Evolutionary conservation across 2,797 vertebrate species (phyloP).

Genomic region (Peromyscus aztecus): DNA sequence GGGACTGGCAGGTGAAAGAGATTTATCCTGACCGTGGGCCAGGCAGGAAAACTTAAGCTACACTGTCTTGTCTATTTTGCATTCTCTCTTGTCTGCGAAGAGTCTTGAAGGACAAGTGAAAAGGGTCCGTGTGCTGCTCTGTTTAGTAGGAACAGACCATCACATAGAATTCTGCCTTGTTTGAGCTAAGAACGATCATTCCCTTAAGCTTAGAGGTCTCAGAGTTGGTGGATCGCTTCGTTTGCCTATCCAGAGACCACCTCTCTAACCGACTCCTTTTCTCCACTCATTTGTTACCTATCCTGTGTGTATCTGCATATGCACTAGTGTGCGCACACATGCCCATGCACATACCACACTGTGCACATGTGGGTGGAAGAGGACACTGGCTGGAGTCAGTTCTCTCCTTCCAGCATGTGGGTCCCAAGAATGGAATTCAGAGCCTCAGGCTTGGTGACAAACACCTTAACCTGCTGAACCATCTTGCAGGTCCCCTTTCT

Average conservation of each 20-base stretch:
- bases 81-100: background rate
- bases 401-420: background rate
- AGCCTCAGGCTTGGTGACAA: background rate
- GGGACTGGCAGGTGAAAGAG: too few relatives aligned
- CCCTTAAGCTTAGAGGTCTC: background rate
- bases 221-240: background rate
- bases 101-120: background rate
- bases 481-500: background rate
- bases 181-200: background rate
- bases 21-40: too few relatives aligned
- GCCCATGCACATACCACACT: background rate
- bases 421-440: background rate
- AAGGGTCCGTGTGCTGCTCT: background rate
- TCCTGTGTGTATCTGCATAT: background rate
- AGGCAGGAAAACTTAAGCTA: too few relatives aligned
- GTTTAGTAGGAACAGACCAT: background rate
- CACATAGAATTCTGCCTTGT: background rate
- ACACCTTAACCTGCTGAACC: background rate
- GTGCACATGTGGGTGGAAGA: background rate
- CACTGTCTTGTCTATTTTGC: background rate
- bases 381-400: background rate
- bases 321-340: background rate
- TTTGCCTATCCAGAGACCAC: background rate
- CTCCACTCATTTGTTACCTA: background rate
- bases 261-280: slow-evolving; percentile 10